These are phyloP conservation scores for Aldrovandia affinis DNA, from an alignment of 2,797 vertebrate species.

Conservation along the genomic window DNA sequence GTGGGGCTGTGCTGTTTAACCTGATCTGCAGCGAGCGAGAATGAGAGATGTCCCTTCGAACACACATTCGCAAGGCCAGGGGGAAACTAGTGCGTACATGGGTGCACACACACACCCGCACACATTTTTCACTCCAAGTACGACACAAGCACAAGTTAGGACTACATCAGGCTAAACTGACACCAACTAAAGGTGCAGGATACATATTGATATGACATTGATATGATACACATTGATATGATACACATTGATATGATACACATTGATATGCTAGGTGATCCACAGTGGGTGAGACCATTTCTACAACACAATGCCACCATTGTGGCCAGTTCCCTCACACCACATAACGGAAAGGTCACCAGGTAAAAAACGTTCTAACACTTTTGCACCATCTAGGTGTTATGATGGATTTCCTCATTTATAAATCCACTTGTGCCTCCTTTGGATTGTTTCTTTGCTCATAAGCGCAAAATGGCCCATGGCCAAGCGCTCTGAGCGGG, in stretches of 20 bases:
- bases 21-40: conserved; percentile 54
- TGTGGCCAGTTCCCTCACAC: neutral
- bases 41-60: conserved; percentile 45
- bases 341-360: neutral
- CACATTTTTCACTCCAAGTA: conserved; percentile 29
- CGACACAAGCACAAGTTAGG: neutral
- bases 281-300: neutral
- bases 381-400: neutral
- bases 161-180: neutral
- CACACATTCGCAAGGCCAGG: conserved; percentile 46
- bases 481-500: neutral
- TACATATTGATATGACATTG: no score
- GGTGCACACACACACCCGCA: neutral
- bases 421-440: neutral
- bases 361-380: neutral
- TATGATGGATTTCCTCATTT: neutral
- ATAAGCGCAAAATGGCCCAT: neutral
- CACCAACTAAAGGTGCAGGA: neutral
- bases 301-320: neutral
- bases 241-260: no score
- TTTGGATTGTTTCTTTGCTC: neutral
- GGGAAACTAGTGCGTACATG: conserved; percentile 39
- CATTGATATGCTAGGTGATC: neutral
- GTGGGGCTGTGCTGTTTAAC: conserved; percentile 59
- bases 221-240: no score